These are phyloP conservation scores for Eonycteris spelaea DNA, from an alignment of 2,113 vertebrate genomes.

Conservation along the genomic window DNA sequence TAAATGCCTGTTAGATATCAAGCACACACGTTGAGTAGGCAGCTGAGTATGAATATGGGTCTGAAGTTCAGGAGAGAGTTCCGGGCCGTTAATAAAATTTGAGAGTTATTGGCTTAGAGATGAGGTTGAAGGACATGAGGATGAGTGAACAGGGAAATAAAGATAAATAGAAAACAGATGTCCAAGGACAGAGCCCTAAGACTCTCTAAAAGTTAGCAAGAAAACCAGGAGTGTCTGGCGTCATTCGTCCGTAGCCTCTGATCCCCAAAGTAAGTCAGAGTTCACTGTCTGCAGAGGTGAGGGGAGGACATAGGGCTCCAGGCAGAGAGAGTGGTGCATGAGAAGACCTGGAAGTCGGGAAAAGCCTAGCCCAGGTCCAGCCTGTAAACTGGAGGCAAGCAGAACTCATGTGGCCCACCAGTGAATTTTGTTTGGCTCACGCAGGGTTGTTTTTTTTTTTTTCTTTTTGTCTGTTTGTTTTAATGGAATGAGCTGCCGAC, in stretches of 20 bases:
- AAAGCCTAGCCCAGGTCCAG: not conserved
- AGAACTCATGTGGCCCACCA: not conserved
- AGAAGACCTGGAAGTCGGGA: too few relatives aligned
- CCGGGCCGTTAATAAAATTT: not conserved
- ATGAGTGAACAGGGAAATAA: not conserved
- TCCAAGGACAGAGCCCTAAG: not conserved
- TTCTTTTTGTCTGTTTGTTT: not conserved
- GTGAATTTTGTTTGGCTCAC: not conserved
- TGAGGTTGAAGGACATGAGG: not conserved
- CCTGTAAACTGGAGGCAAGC: not conserved
- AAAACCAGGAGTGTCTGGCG: not conserved
- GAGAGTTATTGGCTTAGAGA: not conserved
- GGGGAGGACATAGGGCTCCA: not conserved
- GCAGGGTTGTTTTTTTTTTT: not conserved
- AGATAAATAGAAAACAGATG: not conserved
- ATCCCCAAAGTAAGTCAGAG: not conserved
- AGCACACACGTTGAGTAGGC: not conserved
- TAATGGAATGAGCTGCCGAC: not conserved
- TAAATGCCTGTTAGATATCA: not conserved
- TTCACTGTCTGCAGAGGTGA: not conserved
- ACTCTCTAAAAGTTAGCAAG: not conserved
- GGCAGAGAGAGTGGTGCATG: fast-evolving
- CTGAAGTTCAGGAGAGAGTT: not conserved
- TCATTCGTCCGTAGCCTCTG: not conserved
- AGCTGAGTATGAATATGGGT: not conserved